A percentile compares a stretch with the other conserved stretches of the same genome.
Evolutionary conservation across 2,888 invertebrate genomes (phyloP).

Genomic region (Miltochrista miniata): DNA sequence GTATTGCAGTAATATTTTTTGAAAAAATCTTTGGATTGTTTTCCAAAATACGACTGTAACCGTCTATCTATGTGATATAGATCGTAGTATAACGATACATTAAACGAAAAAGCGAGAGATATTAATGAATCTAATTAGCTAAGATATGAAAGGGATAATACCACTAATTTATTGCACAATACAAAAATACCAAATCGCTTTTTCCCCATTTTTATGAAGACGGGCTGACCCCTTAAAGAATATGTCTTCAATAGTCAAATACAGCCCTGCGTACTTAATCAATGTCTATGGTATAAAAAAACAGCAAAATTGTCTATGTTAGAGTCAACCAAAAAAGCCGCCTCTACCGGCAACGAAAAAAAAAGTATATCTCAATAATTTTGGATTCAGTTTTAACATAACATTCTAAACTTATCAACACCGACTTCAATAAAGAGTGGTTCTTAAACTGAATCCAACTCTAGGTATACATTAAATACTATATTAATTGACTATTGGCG

Average conservation of each 20-base stretch:
- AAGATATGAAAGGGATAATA: conserved; percentile 75
- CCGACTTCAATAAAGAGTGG: conserved; percentile 23
- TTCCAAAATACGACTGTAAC: conserved; percentile 45
- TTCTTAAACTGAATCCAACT: conserved; percentile 49
- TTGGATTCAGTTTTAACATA: conserved; percentile 47
- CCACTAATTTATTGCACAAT: conserved; percentile 79
- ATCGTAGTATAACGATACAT: conserved; percentile 49
- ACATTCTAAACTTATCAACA: conserved; percentile 16
- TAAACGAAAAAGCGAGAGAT: conserved; percentile 73
- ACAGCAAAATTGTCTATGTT: conserved; percentile 48
- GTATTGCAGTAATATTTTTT: conserved; percentile 44
- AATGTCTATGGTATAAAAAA: conserved; percentile 51
- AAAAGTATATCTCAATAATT: conserved; percentile 47
- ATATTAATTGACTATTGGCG: conserved; percentile 59
- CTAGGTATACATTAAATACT: conserved; percentile 57
- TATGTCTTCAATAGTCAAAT: conserved; percentile 29
- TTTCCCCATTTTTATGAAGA: conserved; percentile 33
- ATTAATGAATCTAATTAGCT: conserved; percentile 75
- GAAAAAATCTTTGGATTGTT: conserved; percentile 27
- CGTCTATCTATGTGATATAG: conserved; percentile 44
- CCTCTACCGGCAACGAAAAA: conserved; percentile 52
- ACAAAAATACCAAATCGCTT: conserved; percentile 70
- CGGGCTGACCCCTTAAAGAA: background rate
- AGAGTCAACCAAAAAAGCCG: conserved; percentile 53
- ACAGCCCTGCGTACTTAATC: conserved; percentile 39